A percentile compares a stretch with the other conserved stretches of the same genome.
Evolutionary conservation across 53 echinoderm and acorn worm genomes (phyloP).

Genomic region (Temnopleurus reevesii): DNA sequence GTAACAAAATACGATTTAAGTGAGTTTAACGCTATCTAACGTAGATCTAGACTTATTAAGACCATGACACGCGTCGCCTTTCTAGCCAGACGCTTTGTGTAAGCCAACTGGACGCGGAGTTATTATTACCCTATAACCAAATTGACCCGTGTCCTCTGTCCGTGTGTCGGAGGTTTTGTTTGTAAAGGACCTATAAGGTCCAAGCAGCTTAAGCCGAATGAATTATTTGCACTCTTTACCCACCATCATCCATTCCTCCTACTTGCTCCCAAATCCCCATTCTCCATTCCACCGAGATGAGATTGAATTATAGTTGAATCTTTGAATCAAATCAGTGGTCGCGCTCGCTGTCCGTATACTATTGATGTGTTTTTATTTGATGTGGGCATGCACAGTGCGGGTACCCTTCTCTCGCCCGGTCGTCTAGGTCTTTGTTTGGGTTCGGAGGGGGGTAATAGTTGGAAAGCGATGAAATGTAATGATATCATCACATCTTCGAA

Average conservation of each 20-base stretch:
- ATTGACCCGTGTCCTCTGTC: background rate
- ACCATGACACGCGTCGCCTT: background rate
- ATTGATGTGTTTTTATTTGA: constrained; percentile 27
- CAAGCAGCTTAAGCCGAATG: background rate
- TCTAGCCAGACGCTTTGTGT: background rate
- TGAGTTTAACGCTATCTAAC: background rate
- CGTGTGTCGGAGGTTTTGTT: background rate
- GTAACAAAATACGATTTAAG: background rate
- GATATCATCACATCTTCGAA: background rate
- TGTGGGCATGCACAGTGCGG: background rate
- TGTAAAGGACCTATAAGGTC: background rate
- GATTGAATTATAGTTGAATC: constrained; percentile 21
- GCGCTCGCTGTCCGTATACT: background rate
- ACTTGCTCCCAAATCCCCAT: background rate
- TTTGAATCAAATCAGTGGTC: background rate
- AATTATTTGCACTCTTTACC: background rate
- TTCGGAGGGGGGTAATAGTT: background rate
- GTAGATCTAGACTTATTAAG: background rate
- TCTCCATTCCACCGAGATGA: background rate
- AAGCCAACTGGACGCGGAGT: background rate
- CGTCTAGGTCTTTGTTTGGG: constrained; percentile 28
- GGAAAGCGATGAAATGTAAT: background rate
- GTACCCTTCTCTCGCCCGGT: background rate
- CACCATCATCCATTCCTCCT: background rate
- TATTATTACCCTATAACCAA: background rate